Percentiles rank a stretch among this genome's conserved stretches.
Evolutionary conservation across 2,797 vertebrate species (phyloP).

Genomic region (Pogoniulus pusillus): DNA sequence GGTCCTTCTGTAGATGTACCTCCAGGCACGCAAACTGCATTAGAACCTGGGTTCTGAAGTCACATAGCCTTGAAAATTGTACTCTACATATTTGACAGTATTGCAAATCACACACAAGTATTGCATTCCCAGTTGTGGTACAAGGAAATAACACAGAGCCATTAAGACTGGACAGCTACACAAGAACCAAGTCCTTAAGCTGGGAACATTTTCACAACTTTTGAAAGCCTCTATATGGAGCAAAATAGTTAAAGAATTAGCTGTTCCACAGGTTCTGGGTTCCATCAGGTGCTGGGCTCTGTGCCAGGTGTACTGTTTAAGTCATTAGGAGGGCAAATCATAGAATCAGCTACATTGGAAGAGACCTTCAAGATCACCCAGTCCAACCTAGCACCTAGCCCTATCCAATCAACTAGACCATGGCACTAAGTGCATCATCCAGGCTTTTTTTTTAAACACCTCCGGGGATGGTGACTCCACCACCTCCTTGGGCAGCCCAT

Average conservation of each 20-base stretch:
- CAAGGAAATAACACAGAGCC: not conserved
- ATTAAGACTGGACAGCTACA: not conserved
- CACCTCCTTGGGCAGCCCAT: too few relatives aligned
- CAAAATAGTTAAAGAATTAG: not conserved
- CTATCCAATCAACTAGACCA: too few relatives aligned
- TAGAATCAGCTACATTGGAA: too few relatives aligned
- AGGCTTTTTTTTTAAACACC: too few relatives aligned
- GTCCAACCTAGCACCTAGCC: too few relatives aligned
- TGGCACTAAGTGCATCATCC: too few relatives aligned
- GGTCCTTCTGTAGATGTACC: not conserved
- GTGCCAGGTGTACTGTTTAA: not conserved
- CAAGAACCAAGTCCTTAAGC: rapidly evolving
- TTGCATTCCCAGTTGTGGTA: not conserved
- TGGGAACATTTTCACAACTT: not conserved
- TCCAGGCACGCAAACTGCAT: not conserved
- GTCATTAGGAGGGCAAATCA: not conserved
- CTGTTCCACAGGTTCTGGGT: not conserved
- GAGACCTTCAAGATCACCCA: too few relatives aligned
- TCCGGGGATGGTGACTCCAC: too few relatives aligned
- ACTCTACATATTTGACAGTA: not conserved
- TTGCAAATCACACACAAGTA: not conserved
- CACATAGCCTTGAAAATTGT: not conserved
- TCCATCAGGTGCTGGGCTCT: not conserved
- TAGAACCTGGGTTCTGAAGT: not conserved
- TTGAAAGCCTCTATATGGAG: not conserved